phyloP scores from a whole-genome alignment of 2,113 vertebrate species.

The Periophthalmus modestus region DNA sequence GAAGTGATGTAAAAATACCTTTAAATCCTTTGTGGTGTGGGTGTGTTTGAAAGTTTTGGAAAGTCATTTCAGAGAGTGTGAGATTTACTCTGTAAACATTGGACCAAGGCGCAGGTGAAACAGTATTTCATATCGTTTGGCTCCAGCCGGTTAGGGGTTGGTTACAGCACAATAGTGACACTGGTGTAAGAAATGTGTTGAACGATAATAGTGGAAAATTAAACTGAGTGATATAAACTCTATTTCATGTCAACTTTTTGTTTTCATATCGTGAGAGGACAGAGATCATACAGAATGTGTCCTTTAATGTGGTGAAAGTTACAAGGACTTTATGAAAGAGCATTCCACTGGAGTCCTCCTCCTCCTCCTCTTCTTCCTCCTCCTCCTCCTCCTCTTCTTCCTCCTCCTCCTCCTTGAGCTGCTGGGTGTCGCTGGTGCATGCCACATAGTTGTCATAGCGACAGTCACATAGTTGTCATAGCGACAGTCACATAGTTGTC shows the following conservation, averaged over 20 bases:
- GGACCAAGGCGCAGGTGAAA: not conserved
- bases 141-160: not conserved
- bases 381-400: too few species aligned
- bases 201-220: too few species aligned
- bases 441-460: slow-evolving; percentile 11
- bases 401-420: too few species aligned
- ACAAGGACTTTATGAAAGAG: not conserved
- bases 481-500: slow-evolving; percentile 12
- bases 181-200: too few species aligned
- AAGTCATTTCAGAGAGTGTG: not conserved
- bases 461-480: slow-evolving; percentile 10
- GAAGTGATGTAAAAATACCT: not conserved
- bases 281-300: not conserved
- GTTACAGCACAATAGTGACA: not conserved
- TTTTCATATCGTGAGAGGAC: too few species aligned
- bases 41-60: not conserved
- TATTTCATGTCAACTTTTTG: too few species aligned
- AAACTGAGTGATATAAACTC: too few species aligned
- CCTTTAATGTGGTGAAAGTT: not conserved
- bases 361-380: too few species aligned
- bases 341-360: not conserved
- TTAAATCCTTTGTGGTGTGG: slow-evolving; percentile 7
- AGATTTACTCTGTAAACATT: slow-evolving; percentile 38
- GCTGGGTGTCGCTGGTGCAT: not conserved
- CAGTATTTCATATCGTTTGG: not conserved